These are phyloP conservation scores for Campylomormyrus numenius DNA, from an alignment of 2,113 vertebrate species.

Conservation along the genomic window DNA sequence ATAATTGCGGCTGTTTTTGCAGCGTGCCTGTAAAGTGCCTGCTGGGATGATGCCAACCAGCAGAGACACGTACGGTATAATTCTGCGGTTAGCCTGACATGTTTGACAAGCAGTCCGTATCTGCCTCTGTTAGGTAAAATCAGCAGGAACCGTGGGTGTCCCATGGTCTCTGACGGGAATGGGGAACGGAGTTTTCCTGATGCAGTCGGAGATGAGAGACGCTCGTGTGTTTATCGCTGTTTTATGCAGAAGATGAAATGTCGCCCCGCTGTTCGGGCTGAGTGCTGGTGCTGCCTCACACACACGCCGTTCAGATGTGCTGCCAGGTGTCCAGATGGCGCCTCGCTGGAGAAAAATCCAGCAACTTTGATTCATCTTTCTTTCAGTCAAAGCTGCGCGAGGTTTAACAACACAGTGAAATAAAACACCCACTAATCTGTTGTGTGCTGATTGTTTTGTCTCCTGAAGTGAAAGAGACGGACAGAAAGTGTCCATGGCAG, in stretches of 20 bases:
- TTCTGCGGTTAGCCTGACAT: background rate
- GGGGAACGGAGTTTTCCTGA: background rate
- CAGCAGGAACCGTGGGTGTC: background rate
- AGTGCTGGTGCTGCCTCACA: background rate
- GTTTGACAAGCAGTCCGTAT: background rate
- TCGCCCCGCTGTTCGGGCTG: background rate
- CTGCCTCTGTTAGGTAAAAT: background rate
- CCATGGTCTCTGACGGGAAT: background rate
- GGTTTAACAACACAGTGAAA: background rate
- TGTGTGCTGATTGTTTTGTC: background rate
- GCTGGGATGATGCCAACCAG: background rate
- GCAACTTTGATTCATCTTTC: background rate
- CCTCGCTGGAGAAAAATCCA: background rate
- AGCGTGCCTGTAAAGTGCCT: background rate
- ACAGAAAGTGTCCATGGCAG: background rate
- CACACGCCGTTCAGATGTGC: background rate
- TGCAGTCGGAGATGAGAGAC: background rate
- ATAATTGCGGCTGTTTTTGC: background rate
- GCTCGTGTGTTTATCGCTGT: background rate
- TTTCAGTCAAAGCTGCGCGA: background rate
- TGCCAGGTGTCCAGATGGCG: conserved; percentile 3
- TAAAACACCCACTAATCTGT: background rate
- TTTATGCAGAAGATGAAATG: background rate
- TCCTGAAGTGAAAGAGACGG: background rate
- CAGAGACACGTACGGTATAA: background rate